Conservation (phyloP, 2,797 vertebrate species). For the Thalassophryne amazonica region DNA sequence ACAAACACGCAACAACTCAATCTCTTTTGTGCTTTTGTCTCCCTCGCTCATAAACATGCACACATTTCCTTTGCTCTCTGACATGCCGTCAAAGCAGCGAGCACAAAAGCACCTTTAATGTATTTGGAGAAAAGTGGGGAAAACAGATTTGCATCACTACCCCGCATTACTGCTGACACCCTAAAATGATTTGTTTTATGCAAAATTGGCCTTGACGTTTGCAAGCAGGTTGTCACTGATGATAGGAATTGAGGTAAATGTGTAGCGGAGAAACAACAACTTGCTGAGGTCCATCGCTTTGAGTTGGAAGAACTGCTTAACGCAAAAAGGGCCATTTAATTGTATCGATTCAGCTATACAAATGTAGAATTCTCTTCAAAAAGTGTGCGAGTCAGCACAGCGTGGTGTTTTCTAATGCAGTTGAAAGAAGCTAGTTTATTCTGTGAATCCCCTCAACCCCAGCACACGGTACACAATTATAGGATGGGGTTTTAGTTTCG, state of each 20-base stretch:
- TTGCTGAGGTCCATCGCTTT: conserved; percentile 86
- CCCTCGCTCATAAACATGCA: conserved; percentile 26
- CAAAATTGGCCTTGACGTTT: conserved; percentile 79
- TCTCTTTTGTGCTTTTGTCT: conserved; percentile 22
- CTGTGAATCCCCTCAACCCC: conserved; percentile 70
- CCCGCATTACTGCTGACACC: conserved; percentile 81
- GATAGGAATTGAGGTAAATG: conserved; percentile 85
- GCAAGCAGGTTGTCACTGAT: conserved; percentile 80
- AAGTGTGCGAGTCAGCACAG: conserved; percentile 80
- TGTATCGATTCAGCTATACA: conserved; percentile 84
- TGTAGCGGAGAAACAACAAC: conserved; percentile 79
- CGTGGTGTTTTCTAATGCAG: conserved; percentile 77
- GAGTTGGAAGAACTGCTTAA: conserved; percentile 74
- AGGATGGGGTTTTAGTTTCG: conserved; percentile 73
- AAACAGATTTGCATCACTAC: conserved; percentile 83
- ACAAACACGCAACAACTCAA: not conserved
- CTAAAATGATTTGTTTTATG: conserved; percentile 84
- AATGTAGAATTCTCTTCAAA: conserved; percentile 79
- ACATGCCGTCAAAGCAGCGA: conserved; percentile 67
- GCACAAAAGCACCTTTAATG: conserved; percentile 79
- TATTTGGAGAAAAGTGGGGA: conserved; percentile 69
- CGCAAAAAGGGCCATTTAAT: conserved; percentile 80
- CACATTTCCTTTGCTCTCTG: conserved; percentile 58
- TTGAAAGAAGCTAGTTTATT: conserved; percentile 73
- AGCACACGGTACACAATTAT: conserved; percentile 71